These are phyloP conservation scores for Sterna hirundo DNA, from an alignment of 2,113 vertebrate genomes.

Conservation along the genomic window DNA sequence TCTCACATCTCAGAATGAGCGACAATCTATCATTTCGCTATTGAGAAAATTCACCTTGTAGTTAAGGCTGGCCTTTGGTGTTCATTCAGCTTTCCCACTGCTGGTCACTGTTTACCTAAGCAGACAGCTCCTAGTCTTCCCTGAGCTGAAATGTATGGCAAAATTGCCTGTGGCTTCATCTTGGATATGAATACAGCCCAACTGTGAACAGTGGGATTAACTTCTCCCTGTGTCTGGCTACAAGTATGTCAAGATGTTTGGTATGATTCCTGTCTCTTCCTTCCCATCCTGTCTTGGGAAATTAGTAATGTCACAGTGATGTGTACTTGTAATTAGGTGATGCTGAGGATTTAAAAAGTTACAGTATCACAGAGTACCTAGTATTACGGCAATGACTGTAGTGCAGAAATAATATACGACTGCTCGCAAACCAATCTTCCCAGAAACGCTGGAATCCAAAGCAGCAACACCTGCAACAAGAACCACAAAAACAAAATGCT, in stretches of 20 bases:
- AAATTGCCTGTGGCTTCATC: neutral
- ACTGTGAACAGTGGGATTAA: neutral
- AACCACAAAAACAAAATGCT: neutral
- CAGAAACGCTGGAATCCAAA: conserved; percentile 92
- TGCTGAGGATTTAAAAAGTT: neutral
- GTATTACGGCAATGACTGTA: conserved; percentile 89
- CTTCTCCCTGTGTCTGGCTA: neutral
- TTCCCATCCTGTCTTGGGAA: neutral
- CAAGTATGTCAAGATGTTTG: neutral
- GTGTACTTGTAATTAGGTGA: neutral
- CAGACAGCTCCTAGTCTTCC: neutral
- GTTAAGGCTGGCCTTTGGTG: neutral
- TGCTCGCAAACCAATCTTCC: conserved; percentile 92
- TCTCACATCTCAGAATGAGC: neutral
- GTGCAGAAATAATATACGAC: conserved; percentile 93
- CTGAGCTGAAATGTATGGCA: fast-evolving
- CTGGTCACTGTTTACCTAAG: neutral
- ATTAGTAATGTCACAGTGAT: neutral
- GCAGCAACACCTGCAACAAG: conserved; percentile 87
- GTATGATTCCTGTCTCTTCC: neutral
- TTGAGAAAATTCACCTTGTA: neutral
- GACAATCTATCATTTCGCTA: neutral
- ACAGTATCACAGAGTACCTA: conserved; percentile 78
- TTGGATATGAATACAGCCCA: neutral
- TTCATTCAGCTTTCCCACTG: neutral